Percentiles rank a stretch among this genome's conserved stretches.
Conservation (phyloP, 1,140 invertebrate genomes). For the Acyrthosiphon pisum region DNA sequence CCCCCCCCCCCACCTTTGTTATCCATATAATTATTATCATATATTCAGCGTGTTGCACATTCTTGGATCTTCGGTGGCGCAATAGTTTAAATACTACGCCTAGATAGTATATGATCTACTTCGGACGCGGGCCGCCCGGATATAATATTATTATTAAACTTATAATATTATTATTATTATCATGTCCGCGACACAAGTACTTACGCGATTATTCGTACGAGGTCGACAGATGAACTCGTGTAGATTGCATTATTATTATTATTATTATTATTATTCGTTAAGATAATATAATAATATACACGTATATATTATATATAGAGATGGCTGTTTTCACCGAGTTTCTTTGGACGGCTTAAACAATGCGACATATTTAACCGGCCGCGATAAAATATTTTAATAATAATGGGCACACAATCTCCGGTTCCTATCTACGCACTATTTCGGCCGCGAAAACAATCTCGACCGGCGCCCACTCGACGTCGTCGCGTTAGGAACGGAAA, state of each 20-base stretch:
- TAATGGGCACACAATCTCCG: background rate
- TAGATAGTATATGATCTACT: background rate
- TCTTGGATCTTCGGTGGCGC: background rate
- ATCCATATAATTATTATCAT: no score
- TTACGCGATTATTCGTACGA: conserved; percentile 15
- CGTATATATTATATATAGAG: background rate
- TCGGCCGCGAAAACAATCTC: background rate
- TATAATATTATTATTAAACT: background rate
- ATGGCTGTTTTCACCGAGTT: background rate
- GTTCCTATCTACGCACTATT: background rate
- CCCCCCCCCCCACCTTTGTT: no score
- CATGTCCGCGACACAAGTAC: background rate
- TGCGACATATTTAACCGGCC: background rate
- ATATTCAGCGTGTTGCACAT: no score
- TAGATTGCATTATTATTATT: background rate
- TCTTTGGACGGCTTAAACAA: background rate
- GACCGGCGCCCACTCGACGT: background rate
- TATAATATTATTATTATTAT: background rate
- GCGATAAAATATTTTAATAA: conserved; percentile 11
- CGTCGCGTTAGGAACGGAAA: background rate
- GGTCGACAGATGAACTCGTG: background rate
- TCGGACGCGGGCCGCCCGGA: background rate
- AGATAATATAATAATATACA: background rate
- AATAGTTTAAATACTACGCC: no score
- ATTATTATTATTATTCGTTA: background rate